Base-by-base conservation (phyloP, 2,113 vertebrate species). In the Python bivittatus region DNA sequence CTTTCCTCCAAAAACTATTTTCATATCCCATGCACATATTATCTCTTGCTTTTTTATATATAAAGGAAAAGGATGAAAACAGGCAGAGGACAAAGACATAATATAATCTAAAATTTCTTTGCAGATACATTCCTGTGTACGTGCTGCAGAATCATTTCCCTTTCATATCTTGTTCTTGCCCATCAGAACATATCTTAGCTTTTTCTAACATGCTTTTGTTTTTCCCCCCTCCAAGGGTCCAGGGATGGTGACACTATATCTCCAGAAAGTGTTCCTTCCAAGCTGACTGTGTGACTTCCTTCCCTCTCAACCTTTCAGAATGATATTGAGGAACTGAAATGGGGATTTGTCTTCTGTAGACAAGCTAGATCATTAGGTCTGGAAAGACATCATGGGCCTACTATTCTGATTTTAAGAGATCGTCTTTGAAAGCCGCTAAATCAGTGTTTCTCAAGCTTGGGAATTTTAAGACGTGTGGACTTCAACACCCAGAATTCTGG, bases 31-130 rank as follows among this genome's bases (percentile, higher is more conserved):
- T 85, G 27, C 13, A 23, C 44, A 27, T 85, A 10, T 52, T 52
- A 48, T 85, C 17, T 60, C 17, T 42, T 44, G 9, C 38, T 27
- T 44, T 61, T 57, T 27, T 25, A 27, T 52, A 29, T 5, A 3
- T 23, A 86, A 27, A 53, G 0, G 0, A 42, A 64, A 44, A 25
- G 22, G 7, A 1, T 88, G 33, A 8, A 20, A 42, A 11, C 27
- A 9, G 25, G 23, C 25, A 54, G n/a, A 8, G 15, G 56, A 0
- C 2, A 6, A 27, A 6, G 15, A 27, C 3, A 25, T 4, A 6
- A 88, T 60, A 48, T 38, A 1, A 17, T 72, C 61, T 6, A 38
- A 53, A 87, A 22, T 54, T 83, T 58, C 60, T 13, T 1, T 17
- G 42, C 25, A 85, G 29, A 79, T 90, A 15, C 68, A 88, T 92